These are phyloP conservation scores for Zaprionus kolodkinae DNA, from an alignment of 1,140 invertebrate species.

Conservation along the genomic window DNA sequence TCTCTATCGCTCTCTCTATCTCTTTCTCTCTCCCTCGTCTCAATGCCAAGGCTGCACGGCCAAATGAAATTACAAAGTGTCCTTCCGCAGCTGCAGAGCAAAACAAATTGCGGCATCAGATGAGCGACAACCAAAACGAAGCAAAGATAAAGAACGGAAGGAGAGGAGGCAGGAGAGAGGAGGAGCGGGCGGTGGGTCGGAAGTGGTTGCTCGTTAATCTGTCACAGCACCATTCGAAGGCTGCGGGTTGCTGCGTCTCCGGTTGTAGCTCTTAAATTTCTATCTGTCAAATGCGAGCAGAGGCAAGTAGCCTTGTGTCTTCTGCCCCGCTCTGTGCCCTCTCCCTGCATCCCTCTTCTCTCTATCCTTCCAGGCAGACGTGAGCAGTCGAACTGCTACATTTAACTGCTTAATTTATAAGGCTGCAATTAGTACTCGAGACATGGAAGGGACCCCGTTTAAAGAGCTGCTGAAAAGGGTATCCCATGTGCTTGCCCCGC, in stretches of 20 bases:
- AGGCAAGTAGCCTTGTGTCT: slow-evolving; percentile 1
- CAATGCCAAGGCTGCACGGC: slow-evolving; percentile 54
- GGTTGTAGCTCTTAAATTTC: slow-evolving; percentile 22
- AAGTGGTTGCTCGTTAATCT: slow-evolving; percentile 52
- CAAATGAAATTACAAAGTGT: slow-evolving; percentile 72
- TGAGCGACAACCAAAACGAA: slow-evolving; percentile 12
- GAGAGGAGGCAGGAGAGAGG: neutral
- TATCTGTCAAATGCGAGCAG: slow-evolving; percentile 26
- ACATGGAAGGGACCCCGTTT: neutral
- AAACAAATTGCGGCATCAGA: slow-evolving; percentile 55
- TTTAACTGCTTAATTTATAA: slow-evolving; percentile 48
- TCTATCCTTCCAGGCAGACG: neutral
- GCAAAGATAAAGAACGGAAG: slow-evolving; percentile 5
- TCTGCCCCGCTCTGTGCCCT: neutral
- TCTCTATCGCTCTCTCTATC: neutral
- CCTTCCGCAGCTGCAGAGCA: slow-evolving; percentile 47
- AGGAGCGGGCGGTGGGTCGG: slow-evolving; percentile 1
- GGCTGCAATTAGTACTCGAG: slow-evolving; percentile 6
- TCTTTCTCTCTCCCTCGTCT: neutral
- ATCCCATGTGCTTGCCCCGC: neutral
- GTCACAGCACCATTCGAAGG: slow-evolving; percentile 38
- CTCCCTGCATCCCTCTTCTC: neutral
- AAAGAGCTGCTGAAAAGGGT: neutral
- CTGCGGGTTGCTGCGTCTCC: slow-evolving; percentile 5
- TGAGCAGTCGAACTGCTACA: slow-evolving; percentile 22